A percentile compares a stretch with the other conserved stretches of the same genome.
These are phyloP conservation scores for Saturnia pavonia DNA, from an alignment of 2,888 invertebrate species.

Conservation along the genomic window DNA sequence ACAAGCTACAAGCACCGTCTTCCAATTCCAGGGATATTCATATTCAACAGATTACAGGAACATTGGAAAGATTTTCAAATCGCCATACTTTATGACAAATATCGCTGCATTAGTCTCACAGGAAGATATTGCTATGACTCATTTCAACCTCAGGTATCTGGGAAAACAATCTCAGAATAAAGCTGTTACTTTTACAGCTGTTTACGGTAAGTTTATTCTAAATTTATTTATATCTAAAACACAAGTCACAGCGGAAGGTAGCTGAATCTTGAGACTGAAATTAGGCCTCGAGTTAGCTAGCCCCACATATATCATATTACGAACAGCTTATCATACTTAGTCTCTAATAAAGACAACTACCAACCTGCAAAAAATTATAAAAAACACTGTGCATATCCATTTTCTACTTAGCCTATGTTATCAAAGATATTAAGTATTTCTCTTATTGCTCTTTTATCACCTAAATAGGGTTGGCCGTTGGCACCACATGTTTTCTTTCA, in stretches of 20 bases:
- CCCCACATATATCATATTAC: not conserved
- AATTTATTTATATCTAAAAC: not conserved
- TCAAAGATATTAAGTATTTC: not conserved
- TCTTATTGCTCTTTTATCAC: not conserved
- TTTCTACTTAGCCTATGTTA: not conserved
- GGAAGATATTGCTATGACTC: constrained; percentile 72
- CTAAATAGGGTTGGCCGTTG: no score
- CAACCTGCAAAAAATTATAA: not conserved
- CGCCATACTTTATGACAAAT: constrained; percentile 45
- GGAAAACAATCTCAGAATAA: constrained; percentile 72
- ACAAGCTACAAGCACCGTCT: constrained; percentile 75
- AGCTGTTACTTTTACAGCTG: constrained; percentile 61
- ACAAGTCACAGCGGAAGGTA: not conserved
- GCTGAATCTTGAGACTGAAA: not conserved
- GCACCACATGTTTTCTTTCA: no score
- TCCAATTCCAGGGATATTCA: constrained; percentile 78
- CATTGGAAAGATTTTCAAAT: constrained; percentile 51
- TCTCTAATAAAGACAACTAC: not conserved
- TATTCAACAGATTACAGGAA: constrained; percentile 73
- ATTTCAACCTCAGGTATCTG: constrained; percentile 74
- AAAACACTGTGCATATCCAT: not conserved
- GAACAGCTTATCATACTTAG: not conserved
- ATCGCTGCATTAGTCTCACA: constrained; percentile 49
- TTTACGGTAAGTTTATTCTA: constrained; percentile 54
- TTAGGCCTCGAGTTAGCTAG: not conserved